Conservation (phyloP, 1,140 invertebrate genomes). For the Drosophila rufa region DNA sequence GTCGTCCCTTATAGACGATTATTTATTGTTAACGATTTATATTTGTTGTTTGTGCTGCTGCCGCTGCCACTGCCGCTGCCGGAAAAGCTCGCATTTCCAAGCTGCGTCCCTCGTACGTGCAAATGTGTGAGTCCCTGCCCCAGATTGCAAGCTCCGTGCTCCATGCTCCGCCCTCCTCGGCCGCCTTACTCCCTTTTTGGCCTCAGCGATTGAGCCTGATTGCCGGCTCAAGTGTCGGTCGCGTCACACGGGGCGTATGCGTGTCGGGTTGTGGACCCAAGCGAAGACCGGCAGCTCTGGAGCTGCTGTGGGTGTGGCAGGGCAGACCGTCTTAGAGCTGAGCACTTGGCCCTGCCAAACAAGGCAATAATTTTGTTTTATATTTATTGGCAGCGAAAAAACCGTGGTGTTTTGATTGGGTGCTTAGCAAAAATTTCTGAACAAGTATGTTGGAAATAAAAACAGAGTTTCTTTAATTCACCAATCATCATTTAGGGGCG, state of each 20-base stretch:
- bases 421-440: neutral
- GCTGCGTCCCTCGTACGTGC: slow-evolving; percentile 62
- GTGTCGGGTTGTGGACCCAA: slow-evolving; percentile 38
- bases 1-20: slow-evolving; percentile 73
- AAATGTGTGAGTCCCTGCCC: slow-evolving; percentile 64
- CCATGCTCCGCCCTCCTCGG: neutral
- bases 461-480: neutral
- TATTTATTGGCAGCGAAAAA: slow-evolving; percentile 14
- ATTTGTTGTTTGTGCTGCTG: slow-evolving; percentile 56
- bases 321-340: slow-evolving; percentile 33
- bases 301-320: slow-evolving; percentile 23
- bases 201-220: slow-evolving; percentile 79
- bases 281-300: slow-evolving; percentile 7
- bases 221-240: slow-evolving; percentile 79
- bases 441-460: neutral
- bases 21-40: slow-evolving; percentile 84
- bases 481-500: neutral
- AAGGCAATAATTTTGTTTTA: slow-evolving; percentile 31
- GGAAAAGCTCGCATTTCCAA: slow-evolving; percentile 71
- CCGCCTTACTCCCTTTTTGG: slow-evolving; percentile 30
- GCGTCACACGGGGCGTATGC: slow-evolving; percentile 69
- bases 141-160: slow-evolving; percentile 68
- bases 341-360: slow-evolving; percentile 22
- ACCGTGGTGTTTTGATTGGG: neutral
- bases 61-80: slow-evolving; percentile 21